phyloP scores from a whole-genome alignment of 2,888 invertebrate genomes.

The Microctonus brassicae region DNA sequence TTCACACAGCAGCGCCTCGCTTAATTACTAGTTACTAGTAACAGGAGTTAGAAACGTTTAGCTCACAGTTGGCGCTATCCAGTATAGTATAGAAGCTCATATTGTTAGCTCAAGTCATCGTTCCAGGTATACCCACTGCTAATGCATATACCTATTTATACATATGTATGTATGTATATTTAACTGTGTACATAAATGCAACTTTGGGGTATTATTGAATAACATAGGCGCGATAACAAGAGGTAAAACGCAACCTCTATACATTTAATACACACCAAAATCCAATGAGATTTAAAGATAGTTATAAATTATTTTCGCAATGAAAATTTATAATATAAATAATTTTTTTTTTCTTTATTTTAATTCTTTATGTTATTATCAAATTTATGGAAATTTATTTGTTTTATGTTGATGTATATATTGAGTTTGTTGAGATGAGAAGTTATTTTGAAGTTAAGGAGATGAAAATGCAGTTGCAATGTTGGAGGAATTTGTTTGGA shows the following conservation, averaged over 20 bases:
- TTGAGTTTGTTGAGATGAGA: too few species aligned
- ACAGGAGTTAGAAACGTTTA: slow-evolving; percentile 62
- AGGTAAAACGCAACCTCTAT: not conserved
- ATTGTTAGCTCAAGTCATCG: slow-evolving; percentile 52
- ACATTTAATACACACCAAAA: not conserved
- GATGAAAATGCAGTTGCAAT: too few species aligned
- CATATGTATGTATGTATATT: not conserved
- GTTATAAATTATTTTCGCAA: too few species aligned
- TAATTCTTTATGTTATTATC: too few species aligned
- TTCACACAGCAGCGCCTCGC: slow-evolving; percentile 63
- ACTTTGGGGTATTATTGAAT: slow-evolving; percentile 29
- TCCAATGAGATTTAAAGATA: not conserved
- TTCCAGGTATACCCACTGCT: not conserved
- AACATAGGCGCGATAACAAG: slow-evolving; percentile 24
- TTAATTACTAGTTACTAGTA: slow-evolving; percentile 64
- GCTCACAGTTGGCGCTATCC: slow-evolving; percentile 56
- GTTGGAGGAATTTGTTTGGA: too few species aligned
- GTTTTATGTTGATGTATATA: too few species aligned
- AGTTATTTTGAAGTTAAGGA: too few species aligned
- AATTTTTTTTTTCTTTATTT: too few species aligned
- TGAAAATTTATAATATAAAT: not conserved
- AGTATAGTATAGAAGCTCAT: slow-evolving; percentile 51
- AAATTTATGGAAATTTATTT: too few species aligned
- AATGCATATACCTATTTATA: not conserved
- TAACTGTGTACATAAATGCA: slow-evolving; percentile 1